These are phyloP conservation scores for Peromyscus eremicus DNA, from an alignment of 2,797 vertebrate species.

Conservation along the genomic window DNA sequence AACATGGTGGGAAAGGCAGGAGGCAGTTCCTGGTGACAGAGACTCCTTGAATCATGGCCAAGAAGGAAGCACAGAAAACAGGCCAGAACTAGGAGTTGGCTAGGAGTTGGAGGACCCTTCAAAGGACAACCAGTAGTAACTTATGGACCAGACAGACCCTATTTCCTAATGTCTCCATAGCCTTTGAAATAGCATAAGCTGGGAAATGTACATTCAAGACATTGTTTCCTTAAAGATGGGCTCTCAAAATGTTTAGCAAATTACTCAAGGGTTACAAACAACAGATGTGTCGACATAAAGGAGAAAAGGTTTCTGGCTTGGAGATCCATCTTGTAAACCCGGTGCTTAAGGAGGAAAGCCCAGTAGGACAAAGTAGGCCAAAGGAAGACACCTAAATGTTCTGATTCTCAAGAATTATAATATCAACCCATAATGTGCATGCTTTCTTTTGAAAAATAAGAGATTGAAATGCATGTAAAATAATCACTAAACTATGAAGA, in stretches of 20 bases:
- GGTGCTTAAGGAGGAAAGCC: not conserved
- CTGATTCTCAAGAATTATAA: not conserved
- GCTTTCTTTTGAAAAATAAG: not conserved
- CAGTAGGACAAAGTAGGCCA: not conserved
- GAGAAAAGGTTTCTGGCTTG: not conserved
- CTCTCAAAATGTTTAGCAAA: not conserved
- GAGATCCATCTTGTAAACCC: not conserved
- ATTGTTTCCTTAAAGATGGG: constrained; percentile 19
- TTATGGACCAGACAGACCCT: not conserved
- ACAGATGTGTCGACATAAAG: not conserved
- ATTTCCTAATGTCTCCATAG: not conserved
- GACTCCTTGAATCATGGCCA: not conserved
- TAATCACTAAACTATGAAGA: constrained; percentile 5
- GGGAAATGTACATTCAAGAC: not conserved
- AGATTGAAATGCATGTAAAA: constrained; percentile 6
- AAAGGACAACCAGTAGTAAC: not conserved
- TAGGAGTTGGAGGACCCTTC: not conserved
- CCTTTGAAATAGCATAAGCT: not conserved
- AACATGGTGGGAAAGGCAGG: not conserved
- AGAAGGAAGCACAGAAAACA: not conserved
- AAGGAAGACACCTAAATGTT: not conserved
- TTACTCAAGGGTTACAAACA: constrained; percentile 25
- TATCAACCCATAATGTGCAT: not conserved
- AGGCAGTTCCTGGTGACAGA: not conserved
- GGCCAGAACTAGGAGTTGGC: not conserved